Evolutionary conservation across 1,140 invertebrate genomes (phyloP).

Genomic region (Battus philenor): DNA sequence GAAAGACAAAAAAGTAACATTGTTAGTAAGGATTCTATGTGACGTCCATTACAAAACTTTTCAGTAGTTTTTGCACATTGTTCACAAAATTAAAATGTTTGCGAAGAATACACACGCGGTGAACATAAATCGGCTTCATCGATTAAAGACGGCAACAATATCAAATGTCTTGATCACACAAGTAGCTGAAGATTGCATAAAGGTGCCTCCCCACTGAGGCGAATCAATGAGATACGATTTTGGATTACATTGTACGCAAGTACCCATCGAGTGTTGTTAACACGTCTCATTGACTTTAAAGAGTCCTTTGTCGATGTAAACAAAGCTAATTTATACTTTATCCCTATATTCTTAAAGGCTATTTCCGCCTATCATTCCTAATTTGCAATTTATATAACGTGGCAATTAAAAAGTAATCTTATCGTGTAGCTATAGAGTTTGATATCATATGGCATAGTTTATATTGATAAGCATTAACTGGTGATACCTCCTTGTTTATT

Average conservation of each 20-base stretch:
- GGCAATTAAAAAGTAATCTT: not conserved
- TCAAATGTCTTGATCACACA: not conserved
- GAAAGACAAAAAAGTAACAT: too few relatives aligned
- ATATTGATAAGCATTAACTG: slow-evolving; percentile 4
- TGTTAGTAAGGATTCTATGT: too few relatives aligned
- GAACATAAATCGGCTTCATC: too few relatives aligned
- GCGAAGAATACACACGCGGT: too few relatives aligned
- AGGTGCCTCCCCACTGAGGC: not conserved
- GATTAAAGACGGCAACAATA: not conserved
- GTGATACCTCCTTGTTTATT: slow-evolving; percentile 9
- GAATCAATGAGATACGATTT: slow-evolving; percentile 16
- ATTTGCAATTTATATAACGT: not conserved
- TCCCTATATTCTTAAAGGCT: not conserved
- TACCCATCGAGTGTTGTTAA: slow-evolving; percentile 1
- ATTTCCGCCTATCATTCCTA: not conserved
- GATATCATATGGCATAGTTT: not conserved
- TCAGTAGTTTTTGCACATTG: too few relatives aligned
- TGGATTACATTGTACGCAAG: slow-evolving; percentile 12
- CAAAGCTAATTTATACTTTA: not conserved
- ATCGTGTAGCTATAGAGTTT: not conserved
- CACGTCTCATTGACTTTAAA: slow-evolving; percentile 14
- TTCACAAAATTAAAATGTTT: too few relatives aligned
- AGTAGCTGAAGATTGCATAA: slow-evolving; percentile 7
- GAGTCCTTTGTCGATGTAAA: not conserved
- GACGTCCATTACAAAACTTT: too few relatives aligned